Evolutionary conservation across 2,797 vertebrate genomes (phyloP).

Genomic region (Hippopotamyrus pictus): DNA sequence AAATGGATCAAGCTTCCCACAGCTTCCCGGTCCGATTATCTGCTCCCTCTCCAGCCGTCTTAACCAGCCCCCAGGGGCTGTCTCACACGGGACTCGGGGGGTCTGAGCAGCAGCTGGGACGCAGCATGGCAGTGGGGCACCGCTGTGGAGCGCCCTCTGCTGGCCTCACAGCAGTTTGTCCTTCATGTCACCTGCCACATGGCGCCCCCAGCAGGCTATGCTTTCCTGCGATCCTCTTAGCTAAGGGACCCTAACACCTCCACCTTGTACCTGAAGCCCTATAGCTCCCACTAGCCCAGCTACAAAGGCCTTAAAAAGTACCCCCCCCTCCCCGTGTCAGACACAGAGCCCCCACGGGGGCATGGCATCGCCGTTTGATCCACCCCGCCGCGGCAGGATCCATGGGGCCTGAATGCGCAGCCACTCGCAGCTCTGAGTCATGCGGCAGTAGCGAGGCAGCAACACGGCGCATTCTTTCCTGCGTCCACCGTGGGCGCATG

Average conservation of each 20-base stretch:
- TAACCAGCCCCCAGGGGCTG: background rate
- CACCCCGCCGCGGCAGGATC: too few species aligned
- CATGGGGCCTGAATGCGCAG: background rate
- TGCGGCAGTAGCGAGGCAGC: background rate
- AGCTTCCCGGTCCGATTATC: background rate
- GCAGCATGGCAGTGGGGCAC: background rate
- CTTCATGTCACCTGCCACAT: background rate
- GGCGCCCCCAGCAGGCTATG: background rate
- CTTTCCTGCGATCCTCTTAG: background rate
- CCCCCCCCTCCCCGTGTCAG: background rate
- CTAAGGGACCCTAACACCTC: background rate
- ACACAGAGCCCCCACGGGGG: background rate
- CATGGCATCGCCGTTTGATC: background rate
- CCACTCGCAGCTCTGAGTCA: background rate
- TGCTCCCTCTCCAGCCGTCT: background rate
- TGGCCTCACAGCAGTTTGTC: background rate
- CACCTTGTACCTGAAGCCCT: background rate
- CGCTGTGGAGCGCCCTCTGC: background rate
- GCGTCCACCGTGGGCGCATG: background rate
- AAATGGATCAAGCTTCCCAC: background rate
- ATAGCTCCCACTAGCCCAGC: background rate
- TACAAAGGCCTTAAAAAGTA: background rate
- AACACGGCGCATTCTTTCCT: background rate
- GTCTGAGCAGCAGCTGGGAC: background rate
- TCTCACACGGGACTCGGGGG: background rate